Conservation (phyloP, 53 echinoderm and acorn worm genomes). For the Paracentrotus lividus region DNA sequence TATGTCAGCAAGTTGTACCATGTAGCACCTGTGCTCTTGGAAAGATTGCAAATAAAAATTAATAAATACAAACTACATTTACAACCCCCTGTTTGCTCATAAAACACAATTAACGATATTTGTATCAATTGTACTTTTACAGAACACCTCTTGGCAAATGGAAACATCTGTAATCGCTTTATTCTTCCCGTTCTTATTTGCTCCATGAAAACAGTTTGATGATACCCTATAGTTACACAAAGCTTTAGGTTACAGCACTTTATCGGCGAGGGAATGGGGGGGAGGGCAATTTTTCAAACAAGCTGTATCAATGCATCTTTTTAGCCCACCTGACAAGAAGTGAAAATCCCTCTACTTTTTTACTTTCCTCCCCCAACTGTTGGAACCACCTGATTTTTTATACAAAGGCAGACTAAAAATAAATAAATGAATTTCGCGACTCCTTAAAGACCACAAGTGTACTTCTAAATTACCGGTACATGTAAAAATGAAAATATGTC, state of each 20-base stretch:
- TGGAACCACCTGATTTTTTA: too few species aligned
- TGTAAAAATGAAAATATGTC: too few species aligned
- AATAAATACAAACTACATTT: neutral
- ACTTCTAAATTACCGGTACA: too few species aligned
- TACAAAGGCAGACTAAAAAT: too few species aligned
- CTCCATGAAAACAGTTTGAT: neutral
- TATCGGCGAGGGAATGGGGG: too few species aligned
- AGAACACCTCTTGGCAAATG: neutral
- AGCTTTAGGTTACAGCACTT: neutral
- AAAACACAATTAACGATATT: neutral
- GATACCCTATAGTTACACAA: neutral
- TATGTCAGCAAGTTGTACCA: neutral
- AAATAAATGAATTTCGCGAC: too few species aligned
- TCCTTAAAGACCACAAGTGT: too few species aligned
- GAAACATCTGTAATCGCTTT: neutral
- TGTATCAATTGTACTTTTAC: neutral
- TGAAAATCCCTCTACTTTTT: too few species aligned
- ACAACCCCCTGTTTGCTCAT: neutral
- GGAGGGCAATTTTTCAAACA: too few species aligned
- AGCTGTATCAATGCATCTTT: too few species aligned
- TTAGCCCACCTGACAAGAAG: too few species aligned
- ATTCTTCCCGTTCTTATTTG: neutral
- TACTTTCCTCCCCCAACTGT: too few species aligned
- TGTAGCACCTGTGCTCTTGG: neutral
- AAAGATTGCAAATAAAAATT: neutral